These are phyloP conservation scores for Chirona hameri DNA, from an alignment of 2,888 invertebrate genomes.

Conservation along the genomic window DNA sequence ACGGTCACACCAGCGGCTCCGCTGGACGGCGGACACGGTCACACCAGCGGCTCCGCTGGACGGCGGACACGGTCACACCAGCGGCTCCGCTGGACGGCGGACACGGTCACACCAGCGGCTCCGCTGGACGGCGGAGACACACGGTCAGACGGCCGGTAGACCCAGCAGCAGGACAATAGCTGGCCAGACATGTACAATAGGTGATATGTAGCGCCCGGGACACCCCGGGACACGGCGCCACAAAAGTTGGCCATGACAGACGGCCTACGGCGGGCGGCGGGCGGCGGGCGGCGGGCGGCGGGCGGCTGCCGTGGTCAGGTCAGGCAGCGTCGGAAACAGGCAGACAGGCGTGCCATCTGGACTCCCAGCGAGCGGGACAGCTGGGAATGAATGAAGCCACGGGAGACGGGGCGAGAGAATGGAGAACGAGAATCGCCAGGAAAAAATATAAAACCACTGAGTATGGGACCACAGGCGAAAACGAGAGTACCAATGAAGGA, in stretches of 20 bases:
- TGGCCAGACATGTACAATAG: neutral
- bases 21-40: neutral
- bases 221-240: neutral
- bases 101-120: neutral
- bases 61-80: neutral
- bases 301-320: neutral
- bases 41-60: neutral
- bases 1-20: neutral
- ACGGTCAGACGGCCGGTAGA: neutral
- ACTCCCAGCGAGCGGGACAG: neutral
- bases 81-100: too few relatives aligned
- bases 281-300: too few relatives aligned
- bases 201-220: neutral
- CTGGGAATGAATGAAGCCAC: neutral
- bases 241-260: neutral
- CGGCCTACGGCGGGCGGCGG: neutral
- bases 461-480: neutral
- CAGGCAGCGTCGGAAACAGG: neutral
- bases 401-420: neutral
- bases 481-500: neutral
- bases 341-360: neutral
- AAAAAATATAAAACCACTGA: too few relatives aligned
- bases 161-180: neutral
- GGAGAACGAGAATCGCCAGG: too few relatives aligned
- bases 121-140: neutral